Conservation (phyloP, 2,113 vertebrate species). For the Alouatta palliata region DNA sequence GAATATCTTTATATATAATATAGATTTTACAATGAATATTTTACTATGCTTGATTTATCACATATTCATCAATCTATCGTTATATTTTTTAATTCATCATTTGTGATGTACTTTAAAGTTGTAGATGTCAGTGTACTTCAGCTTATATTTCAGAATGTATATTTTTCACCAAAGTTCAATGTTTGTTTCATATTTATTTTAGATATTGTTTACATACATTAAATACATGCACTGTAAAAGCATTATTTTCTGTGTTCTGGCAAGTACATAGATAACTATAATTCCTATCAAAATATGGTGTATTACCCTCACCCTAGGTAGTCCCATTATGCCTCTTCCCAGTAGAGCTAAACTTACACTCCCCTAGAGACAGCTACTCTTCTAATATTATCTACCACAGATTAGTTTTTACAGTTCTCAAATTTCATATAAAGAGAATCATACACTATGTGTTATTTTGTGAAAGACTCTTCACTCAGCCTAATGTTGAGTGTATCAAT, state of each 20-base stretch:
- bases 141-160: neutral
- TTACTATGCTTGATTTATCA: slow-evolving; percentile 5
- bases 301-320: neutral
- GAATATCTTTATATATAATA: neutral
- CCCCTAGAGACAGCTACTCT: neutral
- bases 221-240: neutral
- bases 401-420: neutral
- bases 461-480: neutral
- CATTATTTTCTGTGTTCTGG: neutral
- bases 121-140: neutral
- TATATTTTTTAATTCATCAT: neutral
- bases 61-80: neutral
- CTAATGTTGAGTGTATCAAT: neutral
- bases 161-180: neutral
- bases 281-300: neutral
- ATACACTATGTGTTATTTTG: neutral
- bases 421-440: neutral
- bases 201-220: neutral
- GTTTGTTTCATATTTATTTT: neutral
- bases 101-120: neutral
- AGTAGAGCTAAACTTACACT: neutral
- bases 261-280: neutral
- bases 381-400: neutral
- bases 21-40: neutral
- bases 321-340: neutral